These are phyloP conservation scores for Hypercompe scribonia DNA, from an alignment of 2,888 invertebrate species.

Conservation along the genomic window DNA sequence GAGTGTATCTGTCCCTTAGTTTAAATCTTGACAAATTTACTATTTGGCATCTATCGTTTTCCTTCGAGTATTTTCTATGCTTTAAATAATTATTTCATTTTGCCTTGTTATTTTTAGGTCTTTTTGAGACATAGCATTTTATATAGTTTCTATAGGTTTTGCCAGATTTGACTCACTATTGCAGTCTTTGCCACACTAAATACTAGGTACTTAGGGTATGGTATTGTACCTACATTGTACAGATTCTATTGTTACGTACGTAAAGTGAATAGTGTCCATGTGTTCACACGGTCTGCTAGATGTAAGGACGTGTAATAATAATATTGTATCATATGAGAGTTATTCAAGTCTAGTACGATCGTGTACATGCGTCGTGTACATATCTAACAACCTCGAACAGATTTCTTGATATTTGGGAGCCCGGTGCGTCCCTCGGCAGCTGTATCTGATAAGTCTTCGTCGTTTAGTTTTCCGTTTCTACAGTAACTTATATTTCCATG, in stretches of 20 bases:
- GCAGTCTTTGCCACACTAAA: conserved; percentile 73
- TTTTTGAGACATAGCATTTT: conserved; percentile 70
- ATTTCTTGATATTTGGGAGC: conserved; percentile 27
- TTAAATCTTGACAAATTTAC: conserved; percentile 33
- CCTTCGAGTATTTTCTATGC: conserved; percentile 55
- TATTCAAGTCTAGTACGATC: conserved; percentile 55
- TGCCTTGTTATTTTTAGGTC: conserved; percentile 62
- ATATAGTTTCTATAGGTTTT: conserved; percentile 62
- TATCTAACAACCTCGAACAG: conserved; percentile 36
- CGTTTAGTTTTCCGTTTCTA: conserved; percentile 30
- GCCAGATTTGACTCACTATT: conserved; percentile 64
- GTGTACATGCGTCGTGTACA: conserved; percentile 54
- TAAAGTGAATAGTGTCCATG: conserved; percentile 65
- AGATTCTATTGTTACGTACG: conserved; percentile 62
- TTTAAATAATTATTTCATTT: conserved; percentile 56
- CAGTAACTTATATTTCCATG: conserved; percentile 25
- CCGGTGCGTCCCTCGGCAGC: conserved; percentile 40
- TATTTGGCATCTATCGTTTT: conserved; percentile 62
- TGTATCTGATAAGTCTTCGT: conserved; percentile 30
- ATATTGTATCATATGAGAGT: conserved; percentile 59
- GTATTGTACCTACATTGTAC: conserved; percentile 59
- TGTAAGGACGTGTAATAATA: conserved; percentile 60
- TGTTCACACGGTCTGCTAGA: conserved; percentile 69
- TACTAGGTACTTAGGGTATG: conserved; percentile 57
- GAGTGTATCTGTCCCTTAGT: conserved; percentile 35